Base-by-base conservation (phyloP, 2,113 vertebrate species). In the Ctenodactylus gundi region DNA sequence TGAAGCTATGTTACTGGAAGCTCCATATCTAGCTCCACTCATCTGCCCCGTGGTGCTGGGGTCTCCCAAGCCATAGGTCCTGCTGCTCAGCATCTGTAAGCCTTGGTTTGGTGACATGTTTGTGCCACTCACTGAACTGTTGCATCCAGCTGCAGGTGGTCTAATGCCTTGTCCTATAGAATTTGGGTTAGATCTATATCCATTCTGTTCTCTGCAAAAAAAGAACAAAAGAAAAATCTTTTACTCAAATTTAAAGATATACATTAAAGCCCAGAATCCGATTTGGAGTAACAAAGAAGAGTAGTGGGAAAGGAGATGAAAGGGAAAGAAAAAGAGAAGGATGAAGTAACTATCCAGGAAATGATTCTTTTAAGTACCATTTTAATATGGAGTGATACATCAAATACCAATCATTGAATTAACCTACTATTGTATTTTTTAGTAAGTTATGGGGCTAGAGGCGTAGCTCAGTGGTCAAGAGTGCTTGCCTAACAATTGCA, bases 191-290 rank as follows among this genome's bases (percentile, higher is more conserved):
- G 98, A 98, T 87, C 99, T 98, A 96, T 99, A 99, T 90, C 98
- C 98, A 97, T 99, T 99, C 97, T 99, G 99, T 90, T 99, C 99
- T 97, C 99, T 99, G 97, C 60, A 98, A 95, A 65, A 70, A 96
- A 95, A 73, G 73, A 95, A 58, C 91, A 55, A 53, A 96, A 60
- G 76, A 94, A 94, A 89, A n/a, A n/a, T n/a, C 83, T 34, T 34
- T 84, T 25, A 88, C 58, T 92, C 51, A 95, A 67, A 91, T 87
- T 83, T 8, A 44, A 1, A 92, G 20, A 44, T 23, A 62, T 53
- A 10, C 1, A 29, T 60, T 70, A 58, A 91, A 89, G 27, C 44
- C n/a, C 18, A 44, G 11, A 81, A 70, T 64, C 58, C 41, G 29
- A 81, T 62, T 10, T 60, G 13, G n/a, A 27, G 4, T 6, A 86